Evolutionary conservation across 2,888 invertebrate species (phyloP).

Genomic region (Hirtodrosophila duncani): DNA sequence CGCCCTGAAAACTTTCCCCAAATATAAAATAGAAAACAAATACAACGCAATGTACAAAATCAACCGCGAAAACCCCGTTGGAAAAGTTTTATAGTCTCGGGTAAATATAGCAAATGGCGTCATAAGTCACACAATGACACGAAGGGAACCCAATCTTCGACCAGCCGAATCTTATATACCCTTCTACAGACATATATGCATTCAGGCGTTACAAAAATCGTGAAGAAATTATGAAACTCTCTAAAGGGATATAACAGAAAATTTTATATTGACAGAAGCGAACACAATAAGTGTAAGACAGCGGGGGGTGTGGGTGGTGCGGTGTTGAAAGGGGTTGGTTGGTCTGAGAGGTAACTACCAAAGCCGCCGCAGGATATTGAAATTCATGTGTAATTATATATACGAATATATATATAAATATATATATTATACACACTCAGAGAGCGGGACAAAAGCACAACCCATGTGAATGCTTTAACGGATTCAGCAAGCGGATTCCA

Average conservation of each 20-base stretch:
- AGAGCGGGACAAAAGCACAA: slow-evolving; percentile 5
- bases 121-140: too few relatives aligned
- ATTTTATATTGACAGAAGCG: too few relatives aligned
- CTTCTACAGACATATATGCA: too few relatives aligned
- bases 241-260: too few relatives aligned
- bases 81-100: slow-evolving; percentile 50
- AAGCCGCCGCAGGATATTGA: slow-evolving; percentile 60
- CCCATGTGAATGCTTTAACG: neutral
- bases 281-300: slow-evolving; percentile 11
- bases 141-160: too few relatives aligned
- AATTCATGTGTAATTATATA: slow-evolving; percentile 68
- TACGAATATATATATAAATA: slow-evolving; percentile 24
- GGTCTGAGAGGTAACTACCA: slow-evolving; percentile 6
- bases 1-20: slow-evolving; percentile 38
- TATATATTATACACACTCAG: slow-evolving; percentile 1
- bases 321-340: slow-evolving; percentile 14
- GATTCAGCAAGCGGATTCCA: neutral
- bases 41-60: neutral
- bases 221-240: too few relatives aligned
- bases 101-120: slow-evolving; percentile 31
- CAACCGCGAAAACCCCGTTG: neutral
- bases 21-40: slow-evolving; percentile 38
- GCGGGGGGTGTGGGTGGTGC: neutral
- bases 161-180: too few relatives aligned
- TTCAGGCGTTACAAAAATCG: too few relatives aligned